Conservation (phyloP, 2,797 vertebrate species). For the Eospalax fontanierii region DNA sequence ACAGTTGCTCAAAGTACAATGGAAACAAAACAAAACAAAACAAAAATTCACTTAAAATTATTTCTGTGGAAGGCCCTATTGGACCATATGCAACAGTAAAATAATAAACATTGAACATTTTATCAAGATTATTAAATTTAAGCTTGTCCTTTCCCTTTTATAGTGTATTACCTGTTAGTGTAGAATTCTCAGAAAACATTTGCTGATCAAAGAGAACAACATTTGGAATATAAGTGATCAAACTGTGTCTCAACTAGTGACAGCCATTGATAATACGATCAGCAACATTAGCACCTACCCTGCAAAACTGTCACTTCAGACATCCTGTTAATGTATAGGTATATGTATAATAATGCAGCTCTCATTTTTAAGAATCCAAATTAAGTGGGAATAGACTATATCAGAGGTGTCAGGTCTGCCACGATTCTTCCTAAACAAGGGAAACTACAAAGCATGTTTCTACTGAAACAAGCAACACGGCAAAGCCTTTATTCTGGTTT, state of each 20-base stretch:
- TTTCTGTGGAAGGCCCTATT: not conserved
- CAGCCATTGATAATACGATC: not conserved
- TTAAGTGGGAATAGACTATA: not conserved
- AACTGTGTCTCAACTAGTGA: not conserved
- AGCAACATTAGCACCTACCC: not conserved
- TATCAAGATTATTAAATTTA: not conserved
- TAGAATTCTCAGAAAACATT: not conserved
- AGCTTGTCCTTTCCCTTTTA: not conserved
- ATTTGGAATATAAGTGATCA: not conserved
- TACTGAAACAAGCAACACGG: not conserved
- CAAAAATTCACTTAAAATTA: not conserved
- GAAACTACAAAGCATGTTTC: not conserved
- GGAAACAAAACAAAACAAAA: not conserved
- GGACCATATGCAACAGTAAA: not conserved
- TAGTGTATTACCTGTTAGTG: not conserved
- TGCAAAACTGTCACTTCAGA: not conserved
- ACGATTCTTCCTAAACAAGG: not conserved
- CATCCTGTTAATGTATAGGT: not conserved
- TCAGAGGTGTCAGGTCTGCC: not conserved
- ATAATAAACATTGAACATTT: not conserved
- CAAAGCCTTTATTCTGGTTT: not conserved
- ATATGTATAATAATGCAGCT: not conserved
- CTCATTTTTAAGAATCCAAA: constrained; percentile 12
- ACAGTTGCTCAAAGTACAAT: not conserved
- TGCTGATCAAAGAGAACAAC: not conserved